Evolutionary conservation across 2,797 vertebrate species (phyloP).

Genomic region (Heterohyrax brucei): DNA sequence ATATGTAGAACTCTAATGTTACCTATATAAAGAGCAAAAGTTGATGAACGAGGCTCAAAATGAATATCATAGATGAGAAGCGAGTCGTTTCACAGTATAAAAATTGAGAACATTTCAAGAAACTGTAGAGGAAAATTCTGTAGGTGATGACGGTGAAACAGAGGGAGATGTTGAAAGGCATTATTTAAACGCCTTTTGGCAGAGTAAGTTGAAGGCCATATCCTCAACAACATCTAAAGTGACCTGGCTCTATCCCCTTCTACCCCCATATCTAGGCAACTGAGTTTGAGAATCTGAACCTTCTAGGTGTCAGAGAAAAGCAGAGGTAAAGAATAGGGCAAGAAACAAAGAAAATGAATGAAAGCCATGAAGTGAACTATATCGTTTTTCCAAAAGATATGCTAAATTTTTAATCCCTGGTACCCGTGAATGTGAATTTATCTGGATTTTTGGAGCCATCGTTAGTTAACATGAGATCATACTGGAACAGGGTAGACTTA

Average conservation of each 20-base stretch:
- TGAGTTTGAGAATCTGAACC: background rate
- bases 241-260: background rate
- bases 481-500: no score
- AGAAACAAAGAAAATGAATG: background rate
- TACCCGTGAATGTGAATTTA: no score
- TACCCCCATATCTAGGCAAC: background rate
- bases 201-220: no score
- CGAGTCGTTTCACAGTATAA: conserved; percentile 20
- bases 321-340: background rate
- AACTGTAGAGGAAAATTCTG: background rate
- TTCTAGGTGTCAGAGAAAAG: background rate
- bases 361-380: background rate
- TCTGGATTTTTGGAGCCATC: no score
- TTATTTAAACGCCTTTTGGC: background rate
- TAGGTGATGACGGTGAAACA: background rate
- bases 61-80: background rate
- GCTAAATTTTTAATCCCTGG: no score
- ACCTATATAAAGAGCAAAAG: background rate
- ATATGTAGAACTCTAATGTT: background rate
- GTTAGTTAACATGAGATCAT: no score
- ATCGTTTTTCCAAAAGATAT: no score
- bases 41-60: background rate
- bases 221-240: background rate
- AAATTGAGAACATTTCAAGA: background rate
- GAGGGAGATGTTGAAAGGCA: background rate